A percentile compares a stretch with the other conserved stretches of the same genome.
phyloP scores from a whole-genome alignment of 2,888 invertebrate genomes.

The Hipparchia semele region DNA sequence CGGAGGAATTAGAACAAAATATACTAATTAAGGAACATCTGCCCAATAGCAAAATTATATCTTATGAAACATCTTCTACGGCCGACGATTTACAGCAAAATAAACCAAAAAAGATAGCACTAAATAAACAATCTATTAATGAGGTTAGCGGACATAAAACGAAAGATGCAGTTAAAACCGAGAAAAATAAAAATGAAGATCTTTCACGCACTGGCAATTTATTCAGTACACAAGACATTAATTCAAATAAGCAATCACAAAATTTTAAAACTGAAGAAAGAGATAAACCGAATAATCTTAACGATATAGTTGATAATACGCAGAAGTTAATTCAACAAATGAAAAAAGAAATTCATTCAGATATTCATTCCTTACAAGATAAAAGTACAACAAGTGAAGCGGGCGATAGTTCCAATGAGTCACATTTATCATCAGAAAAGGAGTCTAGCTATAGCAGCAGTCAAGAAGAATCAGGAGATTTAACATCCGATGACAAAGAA shows the following conservation, averaged over 20 bases:
- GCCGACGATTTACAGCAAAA: background rate
- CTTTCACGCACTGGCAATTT: background rate
- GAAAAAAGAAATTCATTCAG: constrained; percentile 85
- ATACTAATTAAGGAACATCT: constrained; percentile 1
- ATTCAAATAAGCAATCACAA: constrained; percentile 10
- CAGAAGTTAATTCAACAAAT: constrained; percentile 85
- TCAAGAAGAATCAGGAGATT: constrained; percentile 66
- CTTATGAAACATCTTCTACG: constrained; percentile 1
- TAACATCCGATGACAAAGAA: constrained; percentile 68
- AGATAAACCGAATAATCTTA: constrained; percentile 67
- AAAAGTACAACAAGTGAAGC: constrained; percentile 75
- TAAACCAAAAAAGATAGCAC: background rate
- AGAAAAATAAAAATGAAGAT: background rate
- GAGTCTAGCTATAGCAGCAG: constrained; percentile 65
- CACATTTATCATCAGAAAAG: constrained; percentile 60
- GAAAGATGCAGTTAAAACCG: background rate
- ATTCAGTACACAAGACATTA: background rate
- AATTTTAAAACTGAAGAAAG: constrained; percentile 39
- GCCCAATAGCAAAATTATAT: background rate
- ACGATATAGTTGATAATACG: constrained; percentile 83
- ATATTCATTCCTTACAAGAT: constrained; percentile 79
- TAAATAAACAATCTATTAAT: background rate
- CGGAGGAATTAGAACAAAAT: constrained; percentile 14
- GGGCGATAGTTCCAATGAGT: constrained; percentile 61
- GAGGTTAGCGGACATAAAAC: background rate